Conservation (phyloP, 2,113 vertebrate species). For the Pyxicephalus adspersus region DNA sequence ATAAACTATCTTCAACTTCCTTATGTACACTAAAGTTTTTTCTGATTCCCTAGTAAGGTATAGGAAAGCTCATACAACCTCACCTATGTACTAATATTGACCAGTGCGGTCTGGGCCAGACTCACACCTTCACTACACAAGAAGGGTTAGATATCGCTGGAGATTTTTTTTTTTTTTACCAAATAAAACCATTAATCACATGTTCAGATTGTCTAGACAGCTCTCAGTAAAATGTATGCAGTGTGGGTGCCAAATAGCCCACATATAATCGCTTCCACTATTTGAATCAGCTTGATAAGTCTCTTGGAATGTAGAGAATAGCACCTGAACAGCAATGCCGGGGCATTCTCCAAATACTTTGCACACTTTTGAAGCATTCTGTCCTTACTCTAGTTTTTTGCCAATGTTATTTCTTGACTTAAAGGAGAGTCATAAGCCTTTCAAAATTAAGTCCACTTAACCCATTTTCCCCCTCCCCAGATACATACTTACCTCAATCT, state of each 20-base stretch:
- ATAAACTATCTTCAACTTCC: too few species aligned
- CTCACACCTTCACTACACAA: too few species aligned
- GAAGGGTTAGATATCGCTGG: not conserved
- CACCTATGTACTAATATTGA: too few species aligned
- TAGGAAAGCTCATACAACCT: too few species aligned
- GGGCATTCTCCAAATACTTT: not conserved
- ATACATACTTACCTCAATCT: too few species aligned
- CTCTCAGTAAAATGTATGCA: not conserved
- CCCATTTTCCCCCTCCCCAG: too few species aligned
- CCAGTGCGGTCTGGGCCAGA: too few species aligned
- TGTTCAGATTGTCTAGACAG: constrained; percentile 11
- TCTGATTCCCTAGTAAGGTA: too few species aligned
- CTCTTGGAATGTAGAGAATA: constrained; percentile 15
- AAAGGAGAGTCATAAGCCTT: not conserved
- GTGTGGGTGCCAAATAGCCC: constrained; percentile 11
- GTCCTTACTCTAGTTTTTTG: not conserved
- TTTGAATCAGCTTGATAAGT: constrained; percentile 1
- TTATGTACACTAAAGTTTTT: too few species aligned
- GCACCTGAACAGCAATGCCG: constrained; percentile 3
- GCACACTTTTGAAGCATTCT: not conserved
- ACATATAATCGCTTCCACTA: constrained; percentile 17
- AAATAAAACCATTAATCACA: constrained; percentile 24
- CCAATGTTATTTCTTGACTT: not conserved
- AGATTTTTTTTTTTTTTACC: not conserved
- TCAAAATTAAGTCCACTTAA: too few species aligned